Evolutionary conservation across 2,888 invertebrate genomes (phyloP), one percentile per base, ranked within the genome.

Genomic region (Aphidoletes aphidimyza): DNA sequence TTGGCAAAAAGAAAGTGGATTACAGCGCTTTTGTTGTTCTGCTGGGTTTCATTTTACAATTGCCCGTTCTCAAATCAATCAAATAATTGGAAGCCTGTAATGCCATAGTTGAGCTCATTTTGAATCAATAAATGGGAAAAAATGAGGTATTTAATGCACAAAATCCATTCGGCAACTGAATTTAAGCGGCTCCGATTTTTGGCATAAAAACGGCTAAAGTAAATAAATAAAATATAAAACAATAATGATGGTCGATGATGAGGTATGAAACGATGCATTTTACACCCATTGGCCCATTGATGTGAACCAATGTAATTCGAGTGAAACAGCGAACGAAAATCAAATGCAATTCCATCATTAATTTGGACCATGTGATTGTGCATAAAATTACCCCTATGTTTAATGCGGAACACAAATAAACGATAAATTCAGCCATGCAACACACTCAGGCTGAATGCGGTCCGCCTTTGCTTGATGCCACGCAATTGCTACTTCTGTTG

Each of bases 361-460:
- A 54, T n/a, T 17, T 6, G 22, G 81, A 37, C n/a, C 37, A 78
- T 78, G 78, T 78, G 37, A 81, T 37, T 81, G 81, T 81, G 81
- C 81, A 81, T 81, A 81, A 81, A 81, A 81, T 81, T 81, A 81
- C 81, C 81, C 81, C 81, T n/a, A 81, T 81, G 37, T 37, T 37
- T 22, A 81, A 36, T 81, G 81, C 81, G 37, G 8, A 37, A 81
- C 37, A 37, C 37, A 81, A 81, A 81, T 81, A 81, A 36, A 81
- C 37, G 81, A 81, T 37, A 36, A 81, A 81, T 69, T 30, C 69
- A 37, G n/a, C n/a, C n/a, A 8, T 54, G 54, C 19, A 54, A 5
- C 54, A 42, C 42, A 54, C n/a, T n/a, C n/a, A n/a, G n/a, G n/a
- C n/a, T n/a, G n/a, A 54, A 54, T 14, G 54, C 54, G 54, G 6